These are phyloP conservation scores for Gallinago solitaria DNA, from an alignment of 2,797 vertebrate genomes.

Conservation along the genomic window DNA sequence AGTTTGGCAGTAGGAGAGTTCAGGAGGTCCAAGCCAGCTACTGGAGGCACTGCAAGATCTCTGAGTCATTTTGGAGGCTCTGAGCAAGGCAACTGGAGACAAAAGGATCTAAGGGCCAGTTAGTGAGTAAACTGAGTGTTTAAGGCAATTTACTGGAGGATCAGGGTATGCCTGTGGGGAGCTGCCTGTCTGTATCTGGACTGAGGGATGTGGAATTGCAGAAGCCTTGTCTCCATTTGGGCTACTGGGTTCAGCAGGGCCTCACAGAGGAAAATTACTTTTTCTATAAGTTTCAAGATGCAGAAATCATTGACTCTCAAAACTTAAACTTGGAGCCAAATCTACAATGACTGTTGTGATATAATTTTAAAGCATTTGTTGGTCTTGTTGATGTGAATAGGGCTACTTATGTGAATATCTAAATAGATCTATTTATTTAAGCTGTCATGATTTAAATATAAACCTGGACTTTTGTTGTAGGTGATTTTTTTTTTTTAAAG, in stretches of 20 bases:
- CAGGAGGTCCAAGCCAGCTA: not conserved
- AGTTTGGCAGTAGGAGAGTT: not conserved
- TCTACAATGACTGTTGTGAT: not conserved
- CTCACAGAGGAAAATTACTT: not conserved
- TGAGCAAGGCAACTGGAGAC: not conserved
- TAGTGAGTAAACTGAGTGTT: not conserved
- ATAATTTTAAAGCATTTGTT: not conserved
- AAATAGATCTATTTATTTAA: not conserved
- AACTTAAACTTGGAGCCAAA: not conserved
- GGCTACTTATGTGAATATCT: not conserved
- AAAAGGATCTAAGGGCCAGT: not conserved
- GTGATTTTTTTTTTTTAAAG: not conserved
- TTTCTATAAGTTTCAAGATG: not conserved
- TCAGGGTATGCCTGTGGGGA: not conserved
- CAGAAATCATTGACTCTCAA: not conserved
- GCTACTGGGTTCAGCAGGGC: not conserved
- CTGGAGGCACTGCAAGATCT: not conserved
- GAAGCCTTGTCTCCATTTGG: not conserved
- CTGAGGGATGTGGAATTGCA: not conserved
- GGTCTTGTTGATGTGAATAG: not conserved
- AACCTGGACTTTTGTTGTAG: not conserved
- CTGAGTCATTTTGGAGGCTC: not conserved
- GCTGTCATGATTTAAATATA: not conserved
- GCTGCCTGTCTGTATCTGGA: not conserved
- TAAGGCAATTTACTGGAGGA: not conserved